Evolutionary conservation across 2,888 invertebrate genomes (phyloP), one percentile per base, ranked within the genome.

Genomic region (Brenthis hecate): DNA sequence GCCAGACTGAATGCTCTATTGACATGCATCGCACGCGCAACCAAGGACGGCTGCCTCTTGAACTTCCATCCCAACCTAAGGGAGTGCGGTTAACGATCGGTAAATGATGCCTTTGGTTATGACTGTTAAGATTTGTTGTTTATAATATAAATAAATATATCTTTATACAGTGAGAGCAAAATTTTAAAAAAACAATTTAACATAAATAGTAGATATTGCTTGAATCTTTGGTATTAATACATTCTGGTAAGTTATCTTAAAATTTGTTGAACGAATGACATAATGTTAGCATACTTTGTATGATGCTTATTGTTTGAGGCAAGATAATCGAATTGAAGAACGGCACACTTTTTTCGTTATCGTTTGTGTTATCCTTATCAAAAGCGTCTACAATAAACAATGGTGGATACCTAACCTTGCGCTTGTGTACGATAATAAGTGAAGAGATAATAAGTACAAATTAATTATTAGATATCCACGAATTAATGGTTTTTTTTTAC

Each of bases 381-480:
- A 80, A 79, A 72, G 73, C 75, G 79, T 78, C 80, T 81, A 85
- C 85, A 87, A 88, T 86, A 85, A 85, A 89, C 89, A 89, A 88
- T 88, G 83, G 85, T 80, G 50, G 60, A 79, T 84, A 23, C 3
- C 3, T 28, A 85, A 84, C 88, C 88, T 88, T 89, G 88, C 73
- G 75, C 73, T 77, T 79, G 60, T 80, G 77, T 56, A 64, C 56
- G 71, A 73, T 73, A 68, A 65, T 66, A 61, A 62, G 48, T 62
- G 65, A 55, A 48, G 62, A 64, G 65, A 69, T 70, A 70, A 65
- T 77, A 78, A 79, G 72, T 75, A 66, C 70, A 72, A 74, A 74
- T 72, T 75, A 77, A 78, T 80, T 77, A 80, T 1, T 58, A 58
- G 36, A 2, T 36, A 43, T 43, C 11, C 36, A 43, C 8, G 11